Percentiles rank a stretch among this genome's conserved stretches.
phyloP scores from a whole-genome alignment of 2,113 vertebrate genomes.

The Myanophis thanlyinensis region DNA sequence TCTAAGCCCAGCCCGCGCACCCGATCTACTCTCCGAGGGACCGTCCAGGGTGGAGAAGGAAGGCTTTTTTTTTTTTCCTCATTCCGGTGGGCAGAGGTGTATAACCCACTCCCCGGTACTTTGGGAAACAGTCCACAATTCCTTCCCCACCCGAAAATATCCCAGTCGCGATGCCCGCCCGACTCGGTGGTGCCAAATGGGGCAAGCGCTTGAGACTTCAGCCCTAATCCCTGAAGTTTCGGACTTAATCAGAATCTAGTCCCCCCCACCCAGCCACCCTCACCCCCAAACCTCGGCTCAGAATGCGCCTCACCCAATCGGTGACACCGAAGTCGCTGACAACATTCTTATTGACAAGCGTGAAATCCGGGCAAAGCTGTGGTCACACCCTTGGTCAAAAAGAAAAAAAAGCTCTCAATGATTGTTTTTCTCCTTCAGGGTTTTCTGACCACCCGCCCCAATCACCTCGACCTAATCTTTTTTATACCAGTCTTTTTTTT shows the following conservation, averaged over 20 bases:
- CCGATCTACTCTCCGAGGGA: background rate
- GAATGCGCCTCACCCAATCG: background rate
- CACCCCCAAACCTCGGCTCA: slow-evolving; percentile 1
- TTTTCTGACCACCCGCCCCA: background rate
- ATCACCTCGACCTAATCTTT: background rate
- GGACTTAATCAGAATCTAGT: background rate
- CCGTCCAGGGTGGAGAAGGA: background rate
- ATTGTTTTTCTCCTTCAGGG: background rate
- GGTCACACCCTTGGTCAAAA: background rate
- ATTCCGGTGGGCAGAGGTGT: background rate
- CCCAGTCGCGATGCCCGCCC: background rate
- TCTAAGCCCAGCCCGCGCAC: slow-evolving; percentile 65
- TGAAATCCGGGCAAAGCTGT: background rate
- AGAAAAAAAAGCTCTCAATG: background rate
- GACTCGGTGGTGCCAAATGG: background rate
- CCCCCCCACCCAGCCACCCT: background rate
- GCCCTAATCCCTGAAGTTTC: background rate
- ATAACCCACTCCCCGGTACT: slow-evolving; percentile 4
- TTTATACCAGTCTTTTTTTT: background rate
- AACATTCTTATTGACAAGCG: background rate
- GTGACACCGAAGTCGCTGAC: background rate
- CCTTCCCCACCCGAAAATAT: background rate
- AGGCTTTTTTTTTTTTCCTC: background rate
- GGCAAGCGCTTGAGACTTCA: background rate
- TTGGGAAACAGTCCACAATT: slow-evolving; percentile 20